Base-by-base conservation (phyloP, 2,888 invertebrate genomes). In the Drosophila histrio region DNA sequence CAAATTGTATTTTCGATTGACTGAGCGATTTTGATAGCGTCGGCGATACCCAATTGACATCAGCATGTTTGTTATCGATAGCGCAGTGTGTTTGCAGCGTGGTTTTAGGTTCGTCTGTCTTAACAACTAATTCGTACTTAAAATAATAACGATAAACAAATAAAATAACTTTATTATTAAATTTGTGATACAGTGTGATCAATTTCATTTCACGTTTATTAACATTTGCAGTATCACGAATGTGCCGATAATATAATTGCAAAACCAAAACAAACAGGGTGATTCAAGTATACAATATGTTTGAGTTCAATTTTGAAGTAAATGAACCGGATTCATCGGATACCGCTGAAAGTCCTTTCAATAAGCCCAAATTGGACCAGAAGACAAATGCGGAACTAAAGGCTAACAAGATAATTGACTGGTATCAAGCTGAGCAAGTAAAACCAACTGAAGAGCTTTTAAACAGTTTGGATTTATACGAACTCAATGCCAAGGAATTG, bases 281-380 rank as follows among this genome's bases (percentile, higher is more conserved):
- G 65, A 3, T 21, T 30, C n/a, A 13, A 13, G 53, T 17, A 1
- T 0, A 9, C 0, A 76, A 67, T 21, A 91, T 91, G 91, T 91
- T 91, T 50, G 87, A 89, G 76, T 91, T 91, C 69, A 88, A 90
- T 56, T 91, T 91, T 67, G 73, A 90, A 24, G 78, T 91, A 5
- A 77, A 78, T 36, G 73, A 78, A 44, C n/a, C 50, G 4, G 66
- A 75, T 26, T 30, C 59, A 36, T 65, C 50, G 38, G 70, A 63
- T 11, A 11, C 17, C 2, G n/a, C n/a, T 4, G 71, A 71, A 13
- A 70, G 49, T 36, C 58, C 77, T 0, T 71, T 79, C 7, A 74
- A 72, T 41, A 72, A 63, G 9, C 28, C 32, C 0, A 58, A 65
- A 43, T 3, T 17, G 32, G 50, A 67, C 6, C 32, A 34, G 9